phyloP scores from a whole-genome alignment of 2,797 vertebrate genomes.

The Coilia nasus region DNA sequence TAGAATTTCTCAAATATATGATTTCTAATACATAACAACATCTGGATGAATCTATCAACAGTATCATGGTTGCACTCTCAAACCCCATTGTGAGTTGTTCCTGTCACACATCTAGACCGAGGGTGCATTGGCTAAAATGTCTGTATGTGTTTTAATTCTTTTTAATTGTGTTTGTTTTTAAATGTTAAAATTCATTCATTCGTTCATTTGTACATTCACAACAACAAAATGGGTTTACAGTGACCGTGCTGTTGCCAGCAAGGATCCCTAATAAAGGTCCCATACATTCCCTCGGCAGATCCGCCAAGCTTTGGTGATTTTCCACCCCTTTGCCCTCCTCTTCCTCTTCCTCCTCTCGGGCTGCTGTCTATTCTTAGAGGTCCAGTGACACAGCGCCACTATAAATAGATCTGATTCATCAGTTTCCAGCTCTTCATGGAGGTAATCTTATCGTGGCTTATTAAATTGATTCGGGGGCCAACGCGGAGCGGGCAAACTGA shows the following conservation, averaged over 20 bases:
- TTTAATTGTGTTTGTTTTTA: too few species aligned
- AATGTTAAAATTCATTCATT: too few species aligned
- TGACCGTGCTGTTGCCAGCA: neutral
- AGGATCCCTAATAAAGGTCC: neutral
- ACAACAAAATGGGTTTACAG: neutral
- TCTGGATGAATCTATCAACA: too few species aligned
- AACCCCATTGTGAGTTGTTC: too few species aligned
- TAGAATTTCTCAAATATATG: neutral
- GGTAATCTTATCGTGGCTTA: slow-evolving; percentile 67
- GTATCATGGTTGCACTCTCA: too few species aligned
- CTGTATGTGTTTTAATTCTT: too few species aligned
- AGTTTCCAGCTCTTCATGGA: slow-evolving; percentile 70
- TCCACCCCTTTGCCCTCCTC: neutral
- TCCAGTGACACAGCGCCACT: slow-evolving; percentile 68
- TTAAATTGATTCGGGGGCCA: slow-evolving; percentile 37
- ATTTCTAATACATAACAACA: neutral
- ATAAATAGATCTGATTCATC: slow-evolving; percentile 79
- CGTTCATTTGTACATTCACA: too few species aligned
- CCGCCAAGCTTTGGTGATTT: neutral
- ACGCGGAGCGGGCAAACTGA: neutral
- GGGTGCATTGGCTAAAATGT: too few species aligned
- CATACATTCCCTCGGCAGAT: neutral
- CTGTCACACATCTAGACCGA: too few species aligned
- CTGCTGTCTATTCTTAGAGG: slow-evolving; percentile 71
- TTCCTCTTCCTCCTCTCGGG: too few species aligned